A percentile compares a stretch with the other conserved stretches of the same genome.
Evolutionary conservation across 2,888 invertebrate genomes (phyloP).

Genomic region (Scotopteryx bipunctaria): DNA sequence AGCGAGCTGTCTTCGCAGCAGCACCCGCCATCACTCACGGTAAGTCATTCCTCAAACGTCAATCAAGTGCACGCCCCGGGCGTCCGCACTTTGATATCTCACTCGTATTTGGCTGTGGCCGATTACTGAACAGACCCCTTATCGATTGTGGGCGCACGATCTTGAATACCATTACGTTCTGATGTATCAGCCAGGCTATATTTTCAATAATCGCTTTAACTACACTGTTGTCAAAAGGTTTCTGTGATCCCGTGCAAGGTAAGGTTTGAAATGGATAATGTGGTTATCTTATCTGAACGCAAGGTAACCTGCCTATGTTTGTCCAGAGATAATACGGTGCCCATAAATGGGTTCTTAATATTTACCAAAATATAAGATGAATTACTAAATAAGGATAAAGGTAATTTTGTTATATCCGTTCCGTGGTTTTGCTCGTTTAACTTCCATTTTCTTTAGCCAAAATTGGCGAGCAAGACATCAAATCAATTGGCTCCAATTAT

Average conservation of each 20-base stretch:
- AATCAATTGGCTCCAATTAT: slow-evolving; percentile 28
- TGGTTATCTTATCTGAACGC: slow-evolving; percentile 37
- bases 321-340: slow-evolving; percentile 46
- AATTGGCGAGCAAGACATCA: slow-evolving; percentile 31
- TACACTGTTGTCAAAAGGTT: slow-evolving; percentile 26
- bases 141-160: slow-evolving; percentile 37
- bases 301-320: slow-evolving; percentile 56
- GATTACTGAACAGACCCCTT: slow-evolving; percentile 51
- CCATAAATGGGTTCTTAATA: slow-evolving; percentile 52
- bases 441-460: slow-evolving; percentile 26
- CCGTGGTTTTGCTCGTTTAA: slow-evolving; percentile 22
- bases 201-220: slow-evolving; percentile 26
- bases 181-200: slow-evolving; percentile 26
- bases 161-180: slow-evolving; percentile 31
- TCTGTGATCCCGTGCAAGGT: slow-evolving; percentile 30
- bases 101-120: slow-evolving; percentile 64
- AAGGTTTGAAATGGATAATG: slow-evolving; percentile 32
- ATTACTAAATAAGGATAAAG: slow-evolving; percentile 25
- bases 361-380: slow-evolving; percentile 49
- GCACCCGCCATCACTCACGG: slow-evolving; percentile 61
- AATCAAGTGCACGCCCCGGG: slow-evolving; percentile 52
- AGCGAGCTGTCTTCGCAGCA: slow-evolving; percentile 65
- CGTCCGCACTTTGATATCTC: slow-evolving; percentile 61
- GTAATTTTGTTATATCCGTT: slow-evolving; percentile 14
- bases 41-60: slow-evolving; percentile 57